Base-by-base conservation (phyloP, 2,113 vertebrate species). In the Eira barbara region DNA sequence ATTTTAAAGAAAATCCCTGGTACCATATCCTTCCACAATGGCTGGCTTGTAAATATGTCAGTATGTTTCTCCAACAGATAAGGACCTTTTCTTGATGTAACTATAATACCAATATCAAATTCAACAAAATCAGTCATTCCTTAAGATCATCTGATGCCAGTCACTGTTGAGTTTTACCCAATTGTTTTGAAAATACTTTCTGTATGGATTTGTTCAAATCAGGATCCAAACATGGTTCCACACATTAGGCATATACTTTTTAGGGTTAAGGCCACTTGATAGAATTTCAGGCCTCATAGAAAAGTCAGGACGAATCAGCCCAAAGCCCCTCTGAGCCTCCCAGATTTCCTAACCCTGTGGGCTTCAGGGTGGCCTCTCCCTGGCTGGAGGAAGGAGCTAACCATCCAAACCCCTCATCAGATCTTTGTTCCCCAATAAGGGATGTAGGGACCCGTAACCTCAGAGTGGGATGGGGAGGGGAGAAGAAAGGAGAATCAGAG, bases 71-170 rank as follows among this genome's bases (percentile, higher is more conserved):
- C 74, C 74, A 96, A 84, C 25, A 96, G 27, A 89, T 76, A 65
- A 96, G 67, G 6, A 89, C 17, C 25, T 97, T 97, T 84, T 65
- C 78, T 88, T 93, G 92, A 86, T 59, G 67, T 95, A 92, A 94
- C 61, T 25, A n/a, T 14, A 91, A 95, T 76, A 79, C 47, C 42
- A 89, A 29, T 79, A 92, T 91, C 65, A 96, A 92, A 95, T 36
- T 69, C 86, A 83, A 90, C 11, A 71, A 84, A 93, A 93, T 94
- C 59, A 94, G 59, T 80, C n/a, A 67, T 83, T 59, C 42, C 65
- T 86, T 89, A 89, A 79, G 63, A 92, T 78, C 49, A 80, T 92
- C 29, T 74, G 92, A 82, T 89, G 86, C 17, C 23, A 89, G 47
- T 93, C 29, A 82, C 61, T 80, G 13, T 78, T 89, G 86, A 45